Base-by-base conservation (phyloP, 2,797 vertebrate species). In the Enteromius fasciolatus region DNA sequence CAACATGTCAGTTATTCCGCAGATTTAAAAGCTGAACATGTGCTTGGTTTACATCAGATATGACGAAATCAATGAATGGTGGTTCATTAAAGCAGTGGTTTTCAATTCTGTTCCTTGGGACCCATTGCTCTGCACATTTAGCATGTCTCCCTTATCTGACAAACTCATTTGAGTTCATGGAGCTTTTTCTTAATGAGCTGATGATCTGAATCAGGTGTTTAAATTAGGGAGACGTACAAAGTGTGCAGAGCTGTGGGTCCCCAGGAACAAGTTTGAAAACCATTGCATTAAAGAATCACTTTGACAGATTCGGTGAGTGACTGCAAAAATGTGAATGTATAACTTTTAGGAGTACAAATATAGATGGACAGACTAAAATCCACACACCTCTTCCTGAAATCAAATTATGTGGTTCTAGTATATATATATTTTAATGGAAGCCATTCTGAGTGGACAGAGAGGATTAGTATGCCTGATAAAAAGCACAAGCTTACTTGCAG, bases 301-400 rank as follows among this genome's bases (percentile, higher is more conserved):
- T 70, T 72, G 44, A 20, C 7, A 28, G 28, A 18, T 18, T 33
- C 6, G 36, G 15, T 64, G 31, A 36, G 31, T 33, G 33, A 28
- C 23, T 18, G 17, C 69, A 33, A 1, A 48, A 72, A 12, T 50
- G 28, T 31, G 50, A 72, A 36, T 36, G 33, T 36, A 50, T n/a
- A 67, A n/a, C 64, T 67, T 67, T 67, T 67, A 67, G 33, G 33
- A 64, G 15, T 33, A 66, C 63, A 66, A 66, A 66, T 66, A 67
- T n/a, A 67, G 64, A 67, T n/a, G 9, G 64, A 67, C 9, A 67
- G 18, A 14, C 36, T 23, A 44, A 68, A 73, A 73, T 20, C 18
- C 28, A 52, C 5, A n/a, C 20, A 31, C 17, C 25, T 17, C 59
- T 63, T 28, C 44, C 31, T 20, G 17, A 50, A 33, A 33, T 73